Conservation (phyloP, 2,797 vertebrate species). For the Paguma larvata region DNA sequence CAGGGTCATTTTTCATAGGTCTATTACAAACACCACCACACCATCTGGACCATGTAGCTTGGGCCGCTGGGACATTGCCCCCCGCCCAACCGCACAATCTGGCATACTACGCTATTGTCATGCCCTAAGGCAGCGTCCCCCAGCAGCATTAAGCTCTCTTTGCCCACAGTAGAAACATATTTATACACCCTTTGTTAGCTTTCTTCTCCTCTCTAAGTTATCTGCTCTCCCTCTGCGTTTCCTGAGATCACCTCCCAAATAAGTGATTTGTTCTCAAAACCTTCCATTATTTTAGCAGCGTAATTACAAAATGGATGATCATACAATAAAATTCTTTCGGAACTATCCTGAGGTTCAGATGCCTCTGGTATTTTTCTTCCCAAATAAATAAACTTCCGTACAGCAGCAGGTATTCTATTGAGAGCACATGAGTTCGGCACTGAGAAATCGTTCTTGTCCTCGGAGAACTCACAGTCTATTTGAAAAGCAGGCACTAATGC, state of each 20-base stretch:
- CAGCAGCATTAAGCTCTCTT: too few species aligned
- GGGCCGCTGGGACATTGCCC: background rate
- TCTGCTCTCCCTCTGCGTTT: too few species aligned
- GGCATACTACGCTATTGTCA: background rate
- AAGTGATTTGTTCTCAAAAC: too few species aligned
- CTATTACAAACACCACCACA: background rate
- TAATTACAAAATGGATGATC: background rate
- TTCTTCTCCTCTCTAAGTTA: too few species aligned
- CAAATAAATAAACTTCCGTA: background rate
- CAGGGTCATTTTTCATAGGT: slow-evolving; percentile 44
- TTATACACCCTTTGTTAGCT: too few species aligned
- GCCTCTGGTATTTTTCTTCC: background rate
- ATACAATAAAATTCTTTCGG: background rate
- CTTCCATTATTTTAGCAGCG: background rate
- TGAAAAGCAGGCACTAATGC: background rate
- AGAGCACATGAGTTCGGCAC: background rate
- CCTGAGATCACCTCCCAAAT: too few species aligned
- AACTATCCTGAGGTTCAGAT: background rate
- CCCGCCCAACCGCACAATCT: background rate
- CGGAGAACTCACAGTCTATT: background rate
- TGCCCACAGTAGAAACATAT: too few species aligned
- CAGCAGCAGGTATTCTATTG: background rate
- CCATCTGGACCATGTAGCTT: background rate
- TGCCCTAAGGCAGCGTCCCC: background rate
- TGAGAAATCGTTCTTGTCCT: background rate